These are phyloP conservation scores for Zygogramma bicolorata DNA, from an alignment of 2,888 invertebrate species.

Conservation along the genomic window DNA sequence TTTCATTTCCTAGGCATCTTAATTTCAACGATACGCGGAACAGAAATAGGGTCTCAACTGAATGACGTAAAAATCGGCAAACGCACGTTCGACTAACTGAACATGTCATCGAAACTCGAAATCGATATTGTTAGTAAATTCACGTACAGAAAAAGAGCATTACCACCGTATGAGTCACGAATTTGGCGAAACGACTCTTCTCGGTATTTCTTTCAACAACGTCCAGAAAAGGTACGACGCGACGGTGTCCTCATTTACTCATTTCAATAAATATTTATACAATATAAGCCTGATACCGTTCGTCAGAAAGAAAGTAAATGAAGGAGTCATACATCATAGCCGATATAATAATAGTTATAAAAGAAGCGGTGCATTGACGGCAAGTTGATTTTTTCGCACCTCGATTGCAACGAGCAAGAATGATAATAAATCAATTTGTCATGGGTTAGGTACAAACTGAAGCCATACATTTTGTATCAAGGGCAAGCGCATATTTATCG, in stretches of 20 bases:
- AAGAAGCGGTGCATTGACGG: no score
- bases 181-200: neutral
- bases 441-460: no score
- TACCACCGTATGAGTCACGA: neutral
- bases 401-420: no score
- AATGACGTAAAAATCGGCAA: neutral
- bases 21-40: no score
- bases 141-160: neutral
- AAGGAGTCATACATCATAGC: neutral
- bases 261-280: neutral
- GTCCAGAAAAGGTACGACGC: neutral
- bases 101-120: neutral
- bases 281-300: neutral
- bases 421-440: no score
- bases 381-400: no score
- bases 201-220: constrained; percentile 4
- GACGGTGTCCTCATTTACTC: neutral
- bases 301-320: neutral
- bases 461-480: no score
- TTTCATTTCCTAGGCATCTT: no score
- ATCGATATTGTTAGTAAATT: neutral
- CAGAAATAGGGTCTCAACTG: no score
- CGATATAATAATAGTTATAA: neutral
- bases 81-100: neutral
- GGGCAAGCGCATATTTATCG: no score